phyloP scores from a whole-genome alignment of 2,797 vertebrate species.

The Chelon auratus region DNA sequence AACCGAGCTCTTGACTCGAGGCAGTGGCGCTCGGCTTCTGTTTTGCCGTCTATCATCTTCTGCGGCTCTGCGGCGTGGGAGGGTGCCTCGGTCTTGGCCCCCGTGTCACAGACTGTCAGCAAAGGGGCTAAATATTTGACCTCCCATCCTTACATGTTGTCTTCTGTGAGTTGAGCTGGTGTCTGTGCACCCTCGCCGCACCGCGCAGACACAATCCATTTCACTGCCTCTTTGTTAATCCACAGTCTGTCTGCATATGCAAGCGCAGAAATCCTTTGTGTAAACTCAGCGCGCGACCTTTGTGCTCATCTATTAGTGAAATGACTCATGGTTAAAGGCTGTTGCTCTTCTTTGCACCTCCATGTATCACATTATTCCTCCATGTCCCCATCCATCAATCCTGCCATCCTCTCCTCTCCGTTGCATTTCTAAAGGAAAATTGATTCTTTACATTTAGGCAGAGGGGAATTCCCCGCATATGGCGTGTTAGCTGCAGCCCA shows the following conservation, averaged over 20 bases:
- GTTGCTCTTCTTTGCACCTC: conserved; percentile 1
- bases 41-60: conserved; percentile 45
- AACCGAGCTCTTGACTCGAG: conserved; percentile 31
- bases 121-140: conserved; percentile 31
- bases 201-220: not conserved
- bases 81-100: conserved; percentile 15
- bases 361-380: conserved; percentile 21
- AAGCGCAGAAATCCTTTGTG: conserved; percentile 37
- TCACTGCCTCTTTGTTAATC: not conserved
- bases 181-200: conserved; percentile 4
- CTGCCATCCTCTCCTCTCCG: conserved; percentile 2
- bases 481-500: conserved; percentile 20
- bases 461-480: conserved; percentile 28
- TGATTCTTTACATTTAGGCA: conserved; percentile 26
- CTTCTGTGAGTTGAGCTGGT: conserved; percentile 19
- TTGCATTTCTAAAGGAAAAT: conserved; percentile 8
- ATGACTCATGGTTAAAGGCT: conserved; percentile 56
- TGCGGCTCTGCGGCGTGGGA: conserved; percentile 11
- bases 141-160: conserved; percentile 37
- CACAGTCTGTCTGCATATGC: conserved; percentile 6
- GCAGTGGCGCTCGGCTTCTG: conserved; percentile 17
- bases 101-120: conserved; percentile 40
- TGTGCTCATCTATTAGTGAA: conserved; percentile 54
- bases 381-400: not conserved
- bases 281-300: conserved; percentile 53